phyloP scores from a whole-genome alignment of 2,797 vertebrate species.

The Catostomus latipinnis region DNA sequence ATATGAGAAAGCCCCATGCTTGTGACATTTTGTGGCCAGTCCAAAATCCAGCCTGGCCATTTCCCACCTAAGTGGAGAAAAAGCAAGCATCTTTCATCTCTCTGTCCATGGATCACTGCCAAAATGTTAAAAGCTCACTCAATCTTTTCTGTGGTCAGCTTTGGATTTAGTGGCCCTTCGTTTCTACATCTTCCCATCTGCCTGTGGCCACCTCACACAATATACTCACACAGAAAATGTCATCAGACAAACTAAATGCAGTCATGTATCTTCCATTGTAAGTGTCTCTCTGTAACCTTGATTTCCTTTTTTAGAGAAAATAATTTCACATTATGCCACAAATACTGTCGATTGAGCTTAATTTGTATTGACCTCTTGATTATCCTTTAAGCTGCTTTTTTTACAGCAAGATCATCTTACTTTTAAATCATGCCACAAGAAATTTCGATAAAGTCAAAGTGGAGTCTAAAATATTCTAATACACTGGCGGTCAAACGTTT shows the following conservation, averaged over 20 bases:
- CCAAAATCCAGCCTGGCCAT: constrained; percentile 11
- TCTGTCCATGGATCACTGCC: constrained; percentile 46
- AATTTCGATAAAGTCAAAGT: not conserved
- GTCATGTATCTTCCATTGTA: not conserved
- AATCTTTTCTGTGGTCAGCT: constrained; percentile 46
- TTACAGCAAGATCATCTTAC: not conserved
- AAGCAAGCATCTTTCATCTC: constrained; percentile 56
- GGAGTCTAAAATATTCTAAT: not conserved
- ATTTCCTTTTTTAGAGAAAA: no score
- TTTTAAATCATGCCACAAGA: not conserved
- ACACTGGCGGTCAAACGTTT: no score
- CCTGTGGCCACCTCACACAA: constrained; percentile 25
- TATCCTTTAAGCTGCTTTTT: no score
- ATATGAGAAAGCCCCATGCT: not conserved
- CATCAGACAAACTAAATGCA: constrained; percentile 26
- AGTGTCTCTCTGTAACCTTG: no score
- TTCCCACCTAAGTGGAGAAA: constrained; percentile 30
- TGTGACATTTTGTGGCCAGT: constrained; percentile 2
- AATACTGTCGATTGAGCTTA: no score
- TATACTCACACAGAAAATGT: constrained; percentile 43
- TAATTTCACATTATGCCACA: no score
- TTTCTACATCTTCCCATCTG: constrained; percentile 24
- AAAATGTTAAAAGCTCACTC: constrained; percentile 47
- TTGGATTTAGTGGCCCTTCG: constrained; percentile 54
- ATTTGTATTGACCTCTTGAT: no score